Percentiles rank a stretch among this genome's conserved stretches.
phyloP scores from a whole-genome alignment of 1,140 invertebrate species.

The Drosophila athabasca region DNA sequence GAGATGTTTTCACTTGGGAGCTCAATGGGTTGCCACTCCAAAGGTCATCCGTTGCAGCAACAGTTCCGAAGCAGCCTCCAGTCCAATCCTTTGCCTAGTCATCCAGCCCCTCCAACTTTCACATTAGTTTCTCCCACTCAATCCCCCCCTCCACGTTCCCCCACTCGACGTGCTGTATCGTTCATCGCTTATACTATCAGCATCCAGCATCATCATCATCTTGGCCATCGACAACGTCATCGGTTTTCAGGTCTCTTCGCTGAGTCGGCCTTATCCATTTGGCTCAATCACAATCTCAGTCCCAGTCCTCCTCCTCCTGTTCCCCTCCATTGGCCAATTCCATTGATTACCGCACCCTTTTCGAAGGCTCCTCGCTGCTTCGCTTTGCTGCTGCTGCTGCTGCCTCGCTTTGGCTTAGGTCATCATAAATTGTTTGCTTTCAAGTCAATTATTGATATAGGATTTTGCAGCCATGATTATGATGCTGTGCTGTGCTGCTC shows the following conservation, averaged over 20 bases:
- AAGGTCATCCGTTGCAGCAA: conserved; percentile 74
- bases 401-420: conserved; percentile 62
- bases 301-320: neutral
- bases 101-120: conserved; percentile 58
- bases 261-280: conserved; percentile 71
- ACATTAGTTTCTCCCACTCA: conserved; percentile 57
- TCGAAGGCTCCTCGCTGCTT: conserved; percentile 44
- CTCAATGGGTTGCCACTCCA: conserved; percentile 49
- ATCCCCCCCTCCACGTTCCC: neutral
- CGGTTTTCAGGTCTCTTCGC: conserved; percentile 60
- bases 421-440: conserved; percentile 82
- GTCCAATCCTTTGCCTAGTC: conserved; percentile 49
- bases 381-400: conserved; percentile 31
- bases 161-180: conserved; percentile 73
- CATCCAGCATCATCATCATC: conserved; percentile 29
- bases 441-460: conserved; percentile 76
- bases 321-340: conserved; percentile 54
- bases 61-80: conserved; percentile 14
- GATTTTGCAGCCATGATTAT: conserved; percentile 67
- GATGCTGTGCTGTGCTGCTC: conserved; percentile 10
- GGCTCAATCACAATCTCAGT: conserved; percentile 39
- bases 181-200: conserved; percentile 70
- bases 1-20: conserved; percentile 56
- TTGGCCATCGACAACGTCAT: conserved; percentile 48
- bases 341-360: conserved; percentile 81